Evolutionary conservation across 1,140 invertebrate species (phyloP).

Genomic region (Portunus trituberculatus): DNA sequence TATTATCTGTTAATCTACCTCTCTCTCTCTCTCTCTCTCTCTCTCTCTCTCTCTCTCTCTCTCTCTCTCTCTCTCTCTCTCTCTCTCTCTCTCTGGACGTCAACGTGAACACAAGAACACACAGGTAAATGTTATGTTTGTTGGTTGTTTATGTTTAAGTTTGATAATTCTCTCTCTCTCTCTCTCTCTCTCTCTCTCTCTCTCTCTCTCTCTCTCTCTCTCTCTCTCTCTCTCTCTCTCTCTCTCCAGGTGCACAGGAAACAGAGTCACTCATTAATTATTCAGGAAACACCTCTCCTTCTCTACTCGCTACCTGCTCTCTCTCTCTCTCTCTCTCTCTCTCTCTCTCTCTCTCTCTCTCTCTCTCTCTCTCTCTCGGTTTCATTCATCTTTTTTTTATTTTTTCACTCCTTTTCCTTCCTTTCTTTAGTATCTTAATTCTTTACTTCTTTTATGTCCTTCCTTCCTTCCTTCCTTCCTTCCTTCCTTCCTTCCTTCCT

Average conservation of each 20-base stretch:
- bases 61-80: too few species aligned
- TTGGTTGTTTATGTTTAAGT: too few species aligned
- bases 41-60: too few species aligned
- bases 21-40: too few species aligned
- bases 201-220: too few species aligned
- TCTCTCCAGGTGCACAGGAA: conserved; percentile 23
- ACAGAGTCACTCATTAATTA: conserved; percentile 53
- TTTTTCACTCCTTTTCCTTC: neutral
- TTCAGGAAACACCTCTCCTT: conserved; percentile 44
- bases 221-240: too few species aligned
- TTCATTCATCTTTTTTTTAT: neutral
- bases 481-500: neutral
- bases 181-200: too few species aligned
- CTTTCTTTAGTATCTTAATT: neutral
- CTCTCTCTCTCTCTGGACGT: neutral
- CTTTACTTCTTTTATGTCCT: neutral
- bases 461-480: neutral
- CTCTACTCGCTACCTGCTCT: neutral
- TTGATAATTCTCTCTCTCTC: too few species aligned
- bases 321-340: neutral
- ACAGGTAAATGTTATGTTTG: too few species aligned
- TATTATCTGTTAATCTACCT: neutral
- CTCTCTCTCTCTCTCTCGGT: neutral
- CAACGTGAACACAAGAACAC: too few species aligned
- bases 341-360: neutral